phyloP scores from a whole-genome alignment of 2,113 vertebrate genomes.

The Xenus cinereus region DNA sequence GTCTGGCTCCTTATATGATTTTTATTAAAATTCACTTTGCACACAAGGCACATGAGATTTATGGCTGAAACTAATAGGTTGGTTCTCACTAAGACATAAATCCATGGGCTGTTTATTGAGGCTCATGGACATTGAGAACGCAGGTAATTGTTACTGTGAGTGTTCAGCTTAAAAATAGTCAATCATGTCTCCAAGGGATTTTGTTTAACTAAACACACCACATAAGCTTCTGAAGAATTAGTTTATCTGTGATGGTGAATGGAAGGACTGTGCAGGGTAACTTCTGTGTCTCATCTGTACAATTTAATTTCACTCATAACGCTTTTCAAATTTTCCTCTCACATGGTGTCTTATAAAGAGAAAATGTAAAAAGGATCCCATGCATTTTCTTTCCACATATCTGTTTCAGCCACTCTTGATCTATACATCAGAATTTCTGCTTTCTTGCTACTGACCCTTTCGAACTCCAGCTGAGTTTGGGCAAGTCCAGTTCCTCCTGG shows the following conservation, averaged over 20 bases:
- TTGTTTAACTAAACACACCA: constrained; percentile 57
- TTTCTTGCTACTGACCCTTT: neutral
- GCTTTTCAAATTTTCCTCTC: neutral
- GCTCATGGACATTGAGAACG: constrained; percentile 64
- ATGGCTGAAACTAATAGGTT: constrained; percentile 77
- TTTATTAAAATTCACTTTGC: constrained; percentile 82
- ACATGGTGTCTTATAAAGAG: neutral
- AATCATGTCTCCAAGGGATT: constrained; percentile 55
- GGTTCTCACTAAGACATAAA: constrained; percentile 78
- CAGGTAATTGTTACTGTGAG: constrained; percentile 71
- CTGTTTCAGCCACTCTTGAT: neutral
- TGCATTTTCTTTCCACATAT: neutral
- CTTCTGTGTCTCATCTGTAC: neutral
- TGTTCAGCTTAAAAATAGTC: constrained; percentile 61
- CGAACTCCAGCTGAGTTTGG: neutral
- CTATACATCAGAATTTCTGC: neutral
- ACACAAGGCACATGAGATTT: constrained; percentile 74
- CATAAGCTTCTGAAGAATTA: constrained; percentile 32
- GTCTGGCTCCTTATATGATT: constrained; percentile 76
- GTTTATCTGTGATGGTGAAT: constrained; percentile 8
- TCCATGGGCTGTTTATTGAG: constrained; percentile 71
- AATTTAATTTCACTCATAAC: neutral
- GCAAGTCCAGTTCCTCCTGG: neutral
- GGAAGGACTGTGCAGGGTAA: neutral
- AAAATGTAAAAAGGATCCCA: neutral